Base-by-base conservation (phyloP, 2,888 invertebrate species). In the Eurois occulta region DNA sequence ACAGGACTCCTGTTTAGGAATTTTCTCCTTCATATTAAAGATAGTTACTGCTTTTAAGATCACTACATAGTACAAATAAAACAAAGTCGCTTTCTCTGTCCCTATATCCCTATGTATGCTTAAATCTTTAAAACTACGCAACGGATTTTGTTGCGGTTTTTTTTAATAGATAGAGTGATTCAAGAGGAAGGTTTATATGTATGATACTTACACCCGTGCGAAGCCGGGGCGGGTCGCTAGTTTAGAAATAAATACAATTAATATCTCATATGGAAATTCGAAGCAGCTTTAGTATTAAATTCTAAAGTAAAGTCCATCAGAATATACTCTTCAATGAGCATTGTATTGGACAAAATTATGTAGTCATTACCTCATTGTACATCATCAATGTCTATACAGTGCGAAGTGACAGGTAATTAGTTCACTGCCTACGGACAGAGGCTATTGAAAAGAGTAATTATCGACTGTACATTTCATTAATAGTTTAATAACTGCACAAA, bases 391-490 rank as follows among this genome's bases (percentile, higher is more conserved):
- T 43, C 55, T 69, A 28, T 3, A 43, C 13, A 58, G 35, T 65
- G 65, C 18, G 10, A 65, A 41, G 65, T 58, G 72, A 72, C 62
- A 75, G 77, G 70, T 77, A 64, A 81, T 84, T 75, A 78, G 21
- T 75, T 66, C 38, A 38, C n/a, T 13, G 72, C 68, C 81, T 71
- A 32, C 48, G 58, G 64, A 62, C 46, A 67, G 4, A 68, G 66
- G 38, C n/a, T 69, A 74, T 69, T 73, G 65, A 73, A 79, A 75
- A 70, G n/a, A 69, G 60, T 78, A 66, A 84, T 85, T 78, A 81
- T 60, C 41, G 21, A 28, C 43, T 32, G 41, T 43, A 35, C 60
- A 35, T 64, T 10, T 43, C 10, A 75, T 77, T 21, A 67, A 70
- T 68, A 43, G 64, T 69, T 46, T 60, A 62, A 67, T 67, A 41